Percentiles rank a stretch among this genome's conserved stretches.
These are phyloP conservation scores for Apamea monoglypha DNA, from an alignment of 2,888 invertebrate genomes.

Conservation along the genomic window DNA sequence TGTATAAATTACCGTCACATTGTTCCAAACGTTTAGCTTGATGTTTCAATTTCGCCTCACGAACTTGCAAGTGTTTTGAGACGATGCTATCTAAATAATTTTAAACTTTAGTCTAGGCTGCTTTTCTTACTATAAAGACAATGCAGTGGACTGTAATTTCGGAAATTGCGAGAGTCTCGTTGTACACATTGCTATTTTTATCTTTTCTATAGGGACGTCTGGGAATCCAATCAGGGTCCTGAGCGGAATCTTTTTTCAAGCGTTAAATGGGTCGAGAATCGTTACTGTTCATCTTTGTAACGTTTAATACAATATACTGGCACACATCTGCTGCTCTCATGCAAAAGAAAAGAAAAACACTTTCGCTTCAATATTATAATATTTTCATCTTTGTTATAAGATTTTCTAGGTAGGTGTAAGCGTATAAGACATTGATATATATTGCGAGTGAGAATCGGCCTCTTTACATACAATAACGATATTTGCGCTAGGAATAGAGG, in stretches of 20 bases:
- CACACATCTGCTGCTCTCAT: conserved; percentile 25
- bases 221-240: conserved; percentile 3
- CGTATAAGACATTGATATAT: conserved; percentile 60
- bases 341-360: conserved; percentile 48
- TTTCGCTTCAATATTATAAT: conserved; percentile 46
- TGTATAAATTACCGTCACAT: conserved; percentile 61
- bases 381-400: conserved; percentile 59
- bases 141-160: conserved; percentile 6
- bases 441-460: conserved; percentile 51
- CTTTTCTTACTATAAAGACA: not conserved
- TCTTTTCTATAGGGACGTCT: not conserved
- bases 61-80: conserved; percentile 30
- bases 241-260: conserved; percentile 9
- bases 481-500: conserved; percentile 55
- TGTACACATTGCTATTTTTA: not conserved
- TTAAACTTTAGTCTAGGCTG: conserved; percentile 14
- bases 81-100: conserved; percentile 29
- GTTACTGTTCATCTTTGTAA: conserved; percentile 27
- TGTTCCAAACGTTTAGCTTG: conserved; percentile 58
- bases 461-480: conserved; percentile 63
- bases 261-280: not conserved
- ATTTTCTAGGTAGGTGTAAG: conserved; percentile 52
- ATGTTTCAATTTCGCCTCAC: conserved; percentile 64
- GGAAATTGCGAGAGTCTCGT: not conserved
- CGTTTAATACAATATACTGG: conserved; percentile 28